A percentile compares a stretch with the other conserved stretches of the same genome.
These are phyloP conservation scores for Drosophila eohydei DNA, from an alignment of 2,888 invertebrate genomes.

Conservation along the genomic window DNA sequence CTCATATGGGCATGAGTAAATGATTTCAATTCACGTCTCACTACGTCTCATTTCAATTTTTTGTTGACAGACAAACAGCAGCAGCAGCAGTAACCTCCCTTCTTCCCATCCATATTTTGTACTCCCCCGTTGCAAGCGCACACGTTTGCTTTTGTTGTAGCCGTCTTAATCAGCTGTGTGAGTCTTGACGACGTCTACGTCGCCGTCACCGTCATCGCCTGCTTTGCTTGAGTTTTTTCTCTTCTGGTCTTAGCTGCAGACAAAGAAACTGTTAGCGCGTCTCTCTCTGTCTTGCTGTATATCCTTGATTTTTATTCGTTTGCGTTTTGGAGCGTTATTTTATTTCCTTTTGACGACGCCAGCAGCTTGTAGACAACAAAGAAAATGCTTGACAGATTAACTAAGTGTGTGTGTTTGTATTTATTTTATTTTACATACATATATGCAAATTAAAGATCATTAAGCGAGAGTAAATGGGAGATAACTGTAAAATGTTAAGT, in stretches of 20 bases:
- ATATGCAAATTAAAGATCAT: constrained; percentile 1
- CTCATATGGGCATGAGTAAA: constrained; percentile 56
- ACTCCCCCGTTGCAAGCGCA: constrained; percentile 21
- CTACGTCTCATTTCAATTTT: constrained; percentile 55
- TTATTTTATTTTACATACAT: constrained; percentile 28
- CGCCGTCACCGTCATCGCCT: constrained; percentile 18
- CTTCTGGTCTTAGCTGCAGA: constrained; percentile 19
- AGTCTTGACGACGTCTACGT: constrained; percentile 2
- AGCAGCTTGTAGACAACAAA: constrained; percentile 57
- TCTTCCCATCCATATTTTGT: constrained; percentile 9
- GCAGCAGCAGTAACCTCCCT: constrained; percentile 9
- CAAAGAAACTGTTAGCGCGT: constrained; percentile 61
- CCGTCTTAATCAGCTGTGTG: constrained; percentile 64
- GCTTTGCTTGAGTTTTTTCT: constrained; percentile 17
- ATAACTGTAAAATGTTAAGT: not conserved
- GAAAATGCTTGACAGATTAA: constrained; percentile 28
- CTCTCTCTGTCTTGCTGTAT: constrained; percentile 31
- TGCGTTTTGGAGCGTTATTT: constrained; percentile 38
- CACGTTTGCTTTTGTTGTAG: constrained; percentile 28
- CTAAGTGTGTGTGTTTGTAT: constrained; percentile 5
- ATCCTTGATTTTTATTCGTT: constrained; percentile 68
- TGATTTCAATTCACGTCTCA: constrained; percentile 69
- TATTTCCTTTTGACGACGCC: constrained; percentile 58
- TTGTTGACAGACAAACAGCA: constrained; percentile 51
- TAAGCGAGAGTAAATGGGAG: not conserved